Evolutionary conservation across 2,888 invertebrate species (phyloP), one percentile per base, ranked within the genome.

Genomic region (Agonopterix heracliana): DNA sequence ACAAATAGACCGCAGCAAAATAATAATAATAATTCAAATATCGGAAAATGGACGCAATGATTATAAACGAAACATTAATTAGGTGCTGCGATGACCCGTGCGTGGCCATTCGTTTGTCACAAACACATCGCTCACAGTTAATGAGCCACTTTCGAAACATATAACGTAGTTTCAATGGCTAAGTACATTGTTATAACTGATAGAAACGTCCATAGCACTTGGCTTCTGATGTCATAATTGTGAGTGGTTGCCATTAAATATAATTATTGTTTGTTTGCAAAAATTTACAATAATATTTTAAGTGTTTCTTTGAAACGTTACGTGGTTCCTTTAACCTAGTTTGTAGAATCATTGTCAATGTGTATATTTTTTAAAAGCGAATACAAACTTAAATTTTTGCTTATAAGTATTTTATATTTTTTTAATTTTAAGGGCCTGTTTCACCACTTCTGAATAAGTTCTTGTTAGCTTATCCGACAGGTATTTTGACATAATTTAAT

Each of bases 61-160:
- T 44, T 41, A 52, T 49, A 36, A 45, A 47, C 38, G 42, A 35
- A 38, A 44, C 13, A 13, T 55, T 51, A 54, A 54, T 54, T 47
- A 52, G 47, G 49, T 47, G 45, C 50, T 54, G 54, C 40, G 47
- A 54, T 55, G 54, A 54, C 26, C 49, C 43, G 49, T 59, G 53
- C 46, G 45, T 14, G 47, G 45, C 41, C 35, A 48, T 13, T 44
- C 26, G 34, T 35, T 48, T 44, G 46, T 26, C 3, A 51, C 42
- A 52, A 48, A 52, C 49, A 51, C 45, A 43, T 34, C 44, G 45
- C 12, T 26, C 46, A 17, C 40, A 48, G 56, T 52, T 76, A 78
- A 74, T 79, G 72, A 80, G 72, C 56, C 69, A 64, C 69, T 81
- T 74, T 71, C 64, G 66, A 82, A 72, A 64, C 81, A 78, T 47